Percentiles rank a stretch among this genome's conserved stretches.
phyloP scores from a whole-genome alignment of 2,888 invertebrate species.

The Oscheius sp. region DNA sequence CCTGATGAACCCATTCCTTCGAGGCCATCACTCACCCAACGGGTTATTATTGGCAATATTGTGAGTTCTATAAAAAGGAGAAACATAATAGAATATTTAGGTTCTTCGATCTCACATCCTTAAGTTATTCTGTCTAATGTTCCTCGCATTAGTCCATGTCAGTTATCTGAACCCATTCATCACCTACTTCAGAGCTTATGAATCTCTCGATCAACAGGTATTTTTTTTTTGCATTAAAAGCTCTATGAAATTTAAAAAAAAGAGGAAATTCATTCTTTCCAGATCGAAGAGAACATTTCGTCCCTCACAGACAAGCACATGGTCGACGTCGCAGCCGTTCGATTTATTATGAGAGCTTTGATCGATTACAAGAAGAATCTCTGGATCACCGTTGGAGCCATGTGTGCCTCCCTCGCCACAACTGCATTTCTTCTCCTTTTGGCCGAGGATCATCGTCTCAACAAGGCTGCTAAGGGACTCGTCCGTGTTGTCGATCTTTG shows the following conservation, averaged over 20 bases:
- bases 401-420: slow-evolving; percentile 65
- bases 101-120: slow-evolving; percentile 18
- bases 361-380: slow-evolving; percentile 65
- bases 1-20: slow-evolving; percentile 9
- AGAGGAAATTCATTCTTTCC: neutral
- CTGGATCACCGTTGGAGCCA: slow-evolving; percentile 67
- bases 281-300: slow-evolving; percentile 11
- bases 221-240: neutral
- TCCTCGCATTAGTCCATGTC: slow-evolving; percentile 63
- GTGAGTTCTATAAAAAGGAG: neutral
- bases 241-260: neutral
- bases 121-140: slow-evolving; percentile 59
- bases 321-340: slow-evolving; percentile 20
- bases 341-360: slow-evolving; percentile 27
- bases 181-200: slow-evolving; percentile 44
- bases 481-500: slow-evolving; percentile 57
- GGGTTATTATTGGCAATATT: slow-evolving; percentile 18
- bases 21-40: neutral
- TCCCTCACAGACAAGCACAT: neutral
- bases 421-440: slow-evolving; percentile 63
- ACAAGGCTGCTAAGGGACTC: slow-evolving; percentile 20
- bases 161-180: slow-evolving; percentile 57
- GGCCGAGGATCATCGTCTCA: slow-evolving; percentile 27
- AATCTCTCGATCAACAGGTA: slow-evolving; percentile 31
- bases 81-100: neutral